Base-by-base conservation (phyloP, 2,113 vertebrate species). In the Pituophis catenifer region DNA sequence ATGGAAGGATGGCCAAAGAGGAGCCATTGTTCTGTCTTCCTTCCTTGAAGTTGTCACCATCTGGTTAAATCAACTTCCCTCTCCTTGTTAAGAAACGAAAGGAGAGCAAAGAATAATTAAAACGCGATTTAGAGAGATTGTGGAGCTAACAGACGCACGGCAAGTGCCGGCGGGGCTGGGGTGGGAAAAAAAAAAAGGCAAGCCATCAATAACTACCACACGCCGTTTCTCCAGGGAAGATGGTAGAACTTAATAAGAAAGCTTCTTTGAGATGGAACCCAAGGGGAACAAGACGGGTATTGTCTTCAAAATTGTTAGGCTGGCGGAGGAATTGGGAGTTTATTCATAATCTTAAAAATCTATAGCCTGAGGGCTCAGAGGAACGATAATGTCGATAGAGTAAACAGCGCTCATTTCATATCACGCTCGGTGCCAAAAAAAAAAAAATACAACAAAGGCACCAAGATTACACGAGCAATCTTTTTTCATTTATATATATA, bases 61-160 rank as follows among this genome's bases (percentile, higher is more conserved):
- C 53, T 94, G 91, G 58, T 55, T 24, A 57, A 90, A 54, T 86
- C 86, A 95, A 92, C 55, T 57, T 91, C 8, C 6, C 70, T 33
- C 8, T 29, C 50, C 58, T 33, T 90, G 94, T 92, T 85, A 92
- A 94, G 62, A 53, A 90, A 62, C 17, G 52, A 65, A 75, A 29
- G 54, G n/a, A 17, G 59, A 65, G 88, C 29, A 53, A 88, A 91
- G 1, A 94, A 94, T 57, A 62, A 95, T 93, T 95, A 95, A 58
- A 44, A 81, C 75, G 92, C 94, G 91, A 93, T 86, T 92, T 93
- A 95, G 95, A 93, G 92, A 93, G 90, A 87, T 19, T 62, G 92
- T 52, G 70, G 94, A 23, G 92, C 38, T 70, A 92, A 87, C 21
- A 95, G 95, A 90, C 52, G 94, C 21, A 11, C 11, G 92, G 89